These are phyloP conservation scores for Tympanoctomys barrerae DNA, from an alignment of 2,797 vertebrate species.

Conservation along the genomic window DNA sequence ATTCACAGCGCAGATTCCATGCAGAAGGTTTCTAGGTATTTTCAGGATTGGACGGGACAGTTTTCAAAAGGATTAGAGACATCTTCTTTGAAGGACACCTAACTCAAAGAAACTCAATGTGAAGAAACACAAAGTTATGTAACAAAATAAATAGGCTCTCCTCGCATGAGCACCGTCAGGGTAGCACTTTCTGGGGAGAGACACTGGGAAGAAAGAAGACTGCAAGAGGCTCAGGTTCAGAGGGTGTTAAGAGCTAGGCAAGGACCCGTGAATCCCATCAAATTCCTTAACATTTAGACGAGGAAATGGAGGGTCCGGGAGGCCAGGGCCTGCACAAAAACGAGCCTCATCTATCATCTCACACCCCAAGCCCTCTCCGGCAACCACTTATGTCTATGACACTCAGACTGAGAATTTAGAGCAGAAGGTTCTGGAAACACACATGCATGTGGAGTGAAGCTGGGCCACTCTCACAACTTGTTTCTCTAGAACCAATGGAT, in stretches of 20 bases:
- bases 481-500: too few species aligned
- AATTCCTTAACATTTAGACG: background rate
- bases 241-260: background rate
- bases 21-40: background rate
- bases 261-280: background rate
- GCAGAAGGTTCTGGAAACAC: background rate
- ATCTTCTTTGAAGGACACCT: background rate
- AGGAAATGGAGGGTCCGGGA: background rate
- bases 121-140: background rate
- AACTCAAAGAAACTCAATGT: background rate
- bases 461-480: background rate
- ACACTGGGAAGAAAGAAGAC: background rate
- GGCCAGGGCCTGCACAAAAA: background rate
- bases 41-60: background rate
- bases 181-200: background rate
- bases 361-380: background rate
- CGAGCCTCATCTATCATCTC: background rate
- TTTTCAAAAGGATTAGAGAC: background rate
- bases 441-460: accelerated
- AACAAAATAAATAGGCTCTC: background rate
- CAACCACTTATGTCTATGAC: too few species aligned
- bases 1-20: background rate
- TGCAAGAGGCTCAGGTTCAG: background rate
- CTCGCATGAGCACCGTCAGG: accelerated
- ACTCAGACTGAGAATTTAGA: too few species aligned